Conservation (phyloP, 2,797 vertebrate genomes). For the Glyptemys insculpta region DNA sequence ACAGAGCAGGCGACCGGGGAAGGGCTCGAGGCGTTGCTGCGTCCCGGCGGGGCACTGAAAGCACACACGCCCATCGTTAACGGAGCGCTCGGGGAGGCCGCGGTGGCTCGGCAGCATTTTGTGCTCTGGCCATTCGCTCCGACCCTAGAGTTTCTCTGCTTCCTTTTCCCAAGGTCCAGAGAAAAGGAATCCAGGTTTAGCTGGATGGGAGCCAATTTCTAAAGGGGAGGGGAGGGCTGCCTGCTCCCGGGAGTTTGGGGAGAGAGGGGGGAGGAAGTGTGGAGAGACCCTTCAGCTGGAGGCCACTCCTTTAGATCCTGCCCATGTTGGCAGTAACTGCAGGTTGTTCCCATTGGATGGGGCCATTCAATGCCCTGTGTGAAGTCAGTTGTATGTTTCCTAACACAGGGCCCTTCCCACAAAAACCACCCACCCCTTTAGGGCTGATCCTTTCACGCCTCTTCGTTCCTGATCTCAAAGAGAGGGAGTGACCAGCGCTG, state of each 20-base stretch:
- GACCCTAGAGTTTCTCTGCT: background rate
- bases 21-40: too few species aligned
- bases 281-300: background rate
- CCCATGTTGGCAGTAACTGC: background rate
- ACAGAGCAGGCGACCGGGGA: background rate
- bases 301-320: too few species aligned
- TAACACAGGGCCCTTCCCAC: background rate
- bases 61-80: background rate
- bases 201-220: background rate
- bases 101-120: background rate
- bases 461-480: background rate
- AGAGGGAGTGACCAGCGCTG: background rate
- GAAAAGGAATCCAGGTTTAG: background rate
- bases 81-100: background rate
- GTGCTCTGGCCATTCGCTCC: background rate
- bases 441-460: background rate
- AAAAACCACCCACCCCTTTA: background rate
- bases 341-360: background rate
- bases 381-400: background rate
- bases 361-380: background rate
- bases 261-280: too few species aligned
- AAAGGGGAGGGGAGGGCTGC: background rate
- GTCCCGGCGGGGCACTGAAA: background rate
- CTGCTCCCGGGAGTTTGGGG: background rate
- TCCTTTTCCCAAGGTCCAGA: background rate